phyloP scores from a whole-genome alignment of 1,140 invertebrate genomes.

The Tetragonula clypearis region DNA sequence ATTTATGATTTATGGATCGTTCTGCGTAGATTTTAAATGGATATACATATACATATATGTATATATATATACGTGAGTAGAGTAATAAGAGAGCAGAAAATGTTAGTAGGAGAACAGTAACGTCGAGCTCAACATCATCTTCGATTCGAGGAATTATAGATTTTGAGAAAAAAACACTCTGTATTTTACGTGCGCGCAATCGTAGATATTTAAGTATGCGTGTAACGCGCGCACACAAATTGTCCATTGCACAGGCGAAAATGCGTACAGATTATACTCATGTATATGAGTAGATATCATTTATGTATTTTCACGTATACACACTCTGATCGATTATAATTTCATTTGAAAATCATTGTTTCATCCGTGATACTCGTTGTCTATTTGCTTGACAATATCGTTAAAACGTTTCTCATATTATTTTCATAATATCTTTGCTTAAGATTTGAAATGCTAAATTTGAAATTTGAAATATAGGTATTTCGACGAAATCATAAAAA shows the following conservation, averaged over 20 bases:
- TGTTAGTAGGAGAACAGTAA: neutral
- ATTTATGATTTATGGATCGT: neutral
- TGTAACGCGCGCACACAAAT: conserved; percentile 17
- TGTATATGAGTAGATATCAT: conserved; percentile 21
- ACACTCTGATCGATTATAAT: conserved; percentile 3
- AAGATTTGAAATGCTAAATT: too few relatives aligned
- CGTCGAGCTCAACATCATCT: conserved; percentile 25
- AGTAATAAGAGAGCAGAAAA: conserved; percentile 2
- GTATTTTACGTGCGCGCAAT: conserved; percentile 2
- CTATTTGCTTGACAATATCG: neutral
- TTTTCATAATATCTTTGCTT: too few relatives aligned
- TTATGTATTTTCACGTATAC: conserved; percentile 1
- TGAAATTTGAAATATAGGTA: too few relatives aligned
- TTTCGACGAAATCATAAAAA: neutral
- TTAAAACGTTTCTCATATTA: too few relatives aligned
- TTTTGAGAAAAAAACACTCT: conserved; percentile 30
- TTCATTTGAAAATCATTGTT: conserved; percentile 33
- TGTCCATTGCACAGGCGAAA: conserved; percentile 13
- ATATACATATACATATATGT: conserved; percentile 44
- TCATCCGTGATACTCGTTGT: conserved; percentile 11
- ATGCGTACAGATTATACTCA: conserved; percentile 29
- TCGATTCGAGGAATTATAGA: conserved; percentile 26
- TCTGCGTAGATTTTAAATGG: neutral
- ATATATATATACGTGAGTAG: conserved; percentile 37
- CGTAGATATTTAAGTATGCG: conserved; percentile 6